Evolutionary conservation across 2,888 invertebrate genomes (phyloP), one percentile per base, ranked within the genome.

Genomic region (Calliopum simillimum): DNA sequence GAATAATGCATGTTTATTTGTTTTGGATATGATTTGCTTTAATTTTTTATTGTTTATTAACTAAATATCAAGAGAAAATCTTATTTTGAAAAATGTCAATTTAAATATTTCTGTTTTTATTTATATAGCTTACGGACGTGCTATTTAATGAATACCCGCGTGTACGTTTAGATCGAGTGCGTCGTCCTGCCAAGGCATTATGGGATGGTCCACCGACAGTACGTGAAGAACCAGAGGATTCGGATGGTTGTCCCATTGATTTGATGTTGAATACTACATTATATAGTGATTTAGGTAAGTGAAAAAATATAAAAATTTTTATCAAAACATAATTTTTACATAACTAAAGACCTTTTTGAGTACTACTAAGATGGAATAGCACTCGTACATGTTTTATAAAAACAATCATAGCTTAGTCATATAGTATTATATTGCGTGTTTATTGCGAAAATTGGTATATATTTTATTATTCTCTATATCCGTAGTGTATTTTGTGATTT

Each of bases 111-210:
- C 56, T 47, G 14, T 12, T 4, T 11, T 56, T 21, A 47, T 21
- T 25, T 62, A 12, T 63, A 44, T 71, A 86, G 86, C 76, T 85
- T 69, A 84, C 85, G 44, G 86, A 86, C 78, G 82, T 85, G 14
- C 79, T 85, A 64, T 86, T 85, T 73, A 85, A 85, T 76, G 86
- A 86, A 76, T 85, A 90, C 74, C 91, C 91, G 25, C 88, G 90
- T 3, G 88, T 91, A 3, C 89, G 92, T 44, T 85, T 92, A 75
- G 92, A 92, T 81, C 91, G 91, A 1, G 89, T 91, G 0, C 90
- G 90, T 59, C 88, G 89, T 73, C 83, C 84, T 2, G 81, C 78
- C 14, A 84, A 83, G 76, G 80, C 81, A 0, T 88, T 91, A 79
- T 86, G 89, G 80, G 88, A 88, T 73, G 88, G 89, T 3, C 90